Conservation (phyloP, 2,888 invertebrate genomes). For the Netelia fuscicornis region DNA sequence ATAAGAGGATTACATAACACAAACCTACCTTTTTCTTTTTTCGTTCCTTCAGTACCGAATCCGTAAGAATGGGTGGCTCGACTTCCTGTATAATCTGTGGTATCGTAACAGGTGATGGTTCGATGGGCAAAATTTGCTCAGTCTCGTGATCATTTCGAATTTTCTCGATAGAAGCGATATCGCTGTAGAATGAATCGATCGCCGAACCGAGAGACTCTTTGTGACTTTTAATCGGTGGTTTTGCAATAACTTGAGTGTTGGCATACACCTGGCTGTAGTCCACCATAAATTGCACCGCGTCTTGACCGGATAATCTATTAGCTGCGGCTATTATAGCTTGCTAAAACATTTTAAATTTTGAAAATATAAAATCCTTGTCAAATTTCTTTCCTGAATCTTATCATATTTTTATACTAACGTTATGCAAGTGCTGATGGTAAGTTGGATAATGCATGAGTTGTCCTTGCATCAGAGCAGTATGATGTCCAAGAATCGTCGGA, state of each 20-base stretch:
- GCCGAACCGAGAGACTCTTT: slow-evolving; percentile 85
- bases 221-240: slow-evolving; percentile 82
- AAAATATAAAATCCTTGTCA: not conserved
- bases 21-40: slow-evolving; percentile 84
- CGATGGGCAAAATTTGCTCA: slow-evolving; percentile 65
- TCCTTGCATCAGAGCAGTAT: slow-evolving; percentile 80
- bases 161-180: slow-evolving; percentile 86
- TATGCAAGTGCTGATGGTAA: slow-evolving; percentile 81
- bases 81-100: slow-evolving; percentile 73
- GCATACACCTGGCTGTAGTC: slow-evolving; percentile 81
- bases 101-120: slow-evolving; percentile 43
- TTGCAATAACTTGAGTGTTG: slow-evolving; percentile 82
- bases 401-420: slow-evolving; percentile 73
- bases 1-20: not conserved
- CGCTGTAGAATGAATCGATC: slow-evolving; percentile 87
- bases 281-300: slow-evolving; percentile 80
- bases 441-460: slow-evolving; percentile 82
- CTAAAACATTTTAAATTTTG: slow-evolving; percentile 65
- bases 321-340: slow-evolving; percentile 81
- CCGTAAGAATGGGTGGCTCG: slow-evolving; percentile 67
- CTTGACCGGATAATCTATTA: slow-evolving; percentile 79
- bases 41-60: slow-evolving; percentile 82
- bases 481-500: slow-evolving; percentile 78
- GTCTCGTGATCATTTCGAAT: slow-evolving; percentile 74
- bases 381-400: slow-evolving; percentile 1